Base-by-base conservation (phyloP, 2,113 vertebrate species). In the Eira barbara region DNA sequence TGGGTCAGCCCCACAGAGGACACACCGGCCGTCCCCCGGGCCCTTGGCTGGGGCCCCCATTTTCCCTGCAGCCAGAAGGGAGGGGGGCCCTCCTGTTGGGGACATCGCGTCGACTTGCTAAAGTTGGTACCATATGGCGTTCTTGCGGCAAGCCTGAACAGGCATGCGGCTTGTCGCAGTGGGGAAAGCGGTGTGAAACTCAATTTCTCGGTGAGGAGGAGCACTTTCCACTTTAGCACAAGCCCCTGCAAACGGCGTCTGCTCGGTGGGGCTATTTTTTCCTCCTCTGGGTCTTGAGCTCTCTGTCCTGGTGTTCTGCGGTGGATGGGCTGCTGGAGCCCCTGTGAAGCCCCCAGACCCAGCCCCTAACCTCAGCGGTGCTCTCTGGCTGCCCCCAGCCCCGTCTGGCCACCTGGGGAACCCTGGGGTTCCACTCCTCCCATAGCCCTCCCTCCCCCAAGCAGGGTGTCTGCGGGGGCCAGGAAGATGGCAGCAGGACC, bases 141-240 rank as follows among this genome's bases (percentile, higher is more conserved):
- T 98, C 63, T 88, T 97, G 97, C 96, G 97, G 95, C 96, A 97
- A 95, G 98, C 96, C 95, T 97, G 98, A 98, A 98, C 97, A 98
- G 98, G 97, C 98, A 97, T 97, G 97, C 90, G 97, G 98, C 98
- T 97, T 97, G 98, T 98, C 97, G 97, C 98, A 96, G 96, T 98
- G 78, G 96, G 98, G 97, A 98, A 98, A 98, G 98, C 97, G 96
- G 98, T 93, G 96, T 97, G 98, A 98, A 98, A 98, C 98, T 98
- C 98, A 97, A 98, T 98, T 98, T 98, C 97, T 98, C 94, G 94
- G 92, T 98, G 98, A 98, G 98, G 98, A 97, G 97, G 97, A 97
- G 98, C 98, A 98, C 98, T 98, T 98, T 95, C 84, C 97, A 93
- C 97, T 96, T 97, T 93, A 97, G 98, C 98, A 96, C 94, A 97